Percentiles rank a stretch among this genome's conserved stretches.
These are phyloP conservation scores for Papilio polytes DNA, from an alignment of 1,140 invertebrate species.

Conservation along the genomic window DNA sequence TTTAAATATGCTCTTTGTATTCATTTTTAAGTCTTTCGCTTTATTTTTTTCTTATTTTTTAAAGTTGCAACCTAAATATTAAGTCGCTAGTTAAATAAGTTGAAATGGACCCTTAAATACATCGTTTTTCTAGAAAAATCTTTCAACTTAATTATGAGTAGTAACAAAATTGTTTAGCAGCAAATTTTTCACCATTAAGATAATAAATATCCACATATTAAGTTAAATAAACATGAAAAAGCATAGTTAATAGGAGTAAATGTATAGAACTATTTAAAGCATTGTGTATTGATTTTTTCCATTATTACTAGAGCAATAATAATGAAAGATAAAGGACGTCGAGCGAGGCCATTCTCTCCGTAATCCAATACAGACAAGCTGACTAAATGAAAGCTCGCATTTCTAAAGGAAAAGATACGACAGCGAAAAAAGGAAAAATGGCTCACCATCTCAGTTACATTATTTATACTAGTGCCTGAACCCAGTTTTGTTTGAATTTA, in stretches of 20 bases:
- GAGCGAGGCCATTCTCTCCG: conserved; percentile 47
- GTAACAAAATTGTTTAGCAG: not conserved
- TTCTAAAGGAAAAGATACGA: conserved; percentile 50
- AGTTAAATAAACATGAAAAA: not conserved
- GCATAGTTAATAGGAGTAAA: not conserved
- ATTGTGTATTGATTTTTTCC: conserved; percentile 17
- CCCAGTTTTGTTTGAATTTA: not conserved
- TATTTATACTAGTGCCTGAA: not conserved
- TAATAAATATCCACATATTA: not conserved
- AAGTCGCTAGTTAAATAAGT: not conserved
- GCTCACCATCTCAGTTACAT: conserved; percentile 13
- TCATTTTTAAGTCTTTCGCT: not conserved
- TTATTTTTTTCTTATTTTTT: not conserved
- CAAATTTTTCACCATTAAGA: not conserved
- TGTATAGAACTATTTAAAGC: not conserved
- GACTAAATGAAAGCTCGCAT: conserved; percentile 42
- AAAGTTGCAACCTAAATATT: too few species aligned
- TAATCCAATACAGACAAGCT: conserved; percentile 52
- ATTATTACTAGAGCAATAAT: conserved; percentile 37
- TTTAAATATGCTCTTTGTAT: conserved; percentile 7
- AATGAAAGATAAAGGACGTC: conserved; percentile 42
- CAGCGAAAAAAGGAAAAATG: conserved; percentile 41
- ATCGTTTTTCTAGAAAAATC: not conserved
- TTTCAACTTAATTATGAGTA: not conserved
- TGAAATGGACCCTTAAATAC: not conserved